Evolutionary conservation across 2,888 invertebrate species (phyloP), one percentile per base, ranked within the genome.

Genomic region (Heteropelma amictum): DNA sequence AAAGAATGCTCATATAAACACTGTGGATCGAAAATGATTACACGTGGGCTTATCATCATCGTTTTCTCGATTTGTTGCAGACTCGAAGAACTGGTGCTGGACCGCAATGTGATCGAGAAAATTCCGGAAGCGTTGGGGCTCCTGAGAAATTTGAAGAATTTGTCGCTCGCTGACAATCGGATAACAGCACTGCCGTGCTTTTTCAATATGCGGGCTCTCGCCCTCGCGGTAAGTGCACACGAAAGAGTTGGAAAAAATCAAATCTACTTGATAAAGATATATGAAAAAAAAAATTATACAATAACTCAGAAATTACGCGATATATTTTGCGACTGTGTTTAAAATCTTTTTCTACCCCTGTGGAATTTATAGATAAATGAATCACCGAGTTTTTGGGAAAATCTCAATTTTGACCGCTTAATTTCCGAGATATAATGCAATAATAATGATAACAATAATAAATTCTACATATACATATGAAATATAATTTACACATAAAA

Each of bases 61-160:
- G n/a, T n/a, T n/a, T n/a, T n/a, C n/a, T n/a, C n/a, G n/a, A 64
- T 45, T 63, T 45, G 79, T 91, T 91, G 42, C 90, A 95, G 95
- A 86, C 90, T 95, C 86, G 92, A 93, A 86, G 94, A 94, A 88
- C 89, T 95, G 76, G 91, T 93, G 80, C 90, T 94, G 81, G 94
- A 94, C 89, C 92, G 94, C 88, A 95, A 95, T 92, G 93, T 92
- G 85, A 90, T 95, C 80, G 91, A 91, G 82, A 92, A 93, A 53
- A 84, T 95, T 81, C 92, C 93, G 30, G 90, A 92, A 77, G 90
- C 92, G 80, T 89, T 93, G 82, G 91, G 92, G 80, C 90, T 91
- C 76, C 89, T 95, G 80, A 91, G 91, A 73, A 91, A 91, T 75
- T 90, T 95, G 80, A 91, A 92, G 79, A 91, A 90, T 56, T 90